Conservation (phyloP, 2,113 vertebrate species). For the Lagopus leucura region DNA sequence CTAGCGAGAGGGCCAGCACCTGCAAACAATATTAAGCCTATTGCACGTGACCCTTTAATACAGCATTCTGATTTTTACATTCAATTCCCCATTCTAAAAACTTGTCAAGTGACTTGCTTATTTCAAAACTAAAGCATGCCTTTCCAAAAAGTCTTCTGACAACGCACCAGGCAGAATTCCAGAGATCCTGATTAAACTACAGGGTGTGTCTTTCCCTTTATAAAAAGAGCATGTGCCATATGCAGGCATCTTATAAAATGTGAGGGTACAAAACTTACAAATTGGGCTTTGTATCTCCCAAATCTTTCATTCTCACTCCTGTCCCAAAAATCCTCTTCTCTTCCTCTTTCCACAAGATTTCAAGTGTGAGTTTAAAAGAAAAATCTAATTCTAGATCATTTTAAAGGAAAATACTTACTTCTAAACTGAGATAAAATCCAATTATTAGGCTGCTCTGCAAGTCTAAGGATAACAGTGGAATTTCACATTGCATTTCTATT, state of each 20-base stretch:
- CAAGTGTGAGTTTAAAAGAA: background rate
- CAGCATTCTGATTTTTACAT: conserved; percentile 1
- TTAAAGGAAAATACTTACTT: background rate
- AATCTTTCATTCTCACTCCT: background rate
- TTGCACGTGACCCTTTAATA: background rate
- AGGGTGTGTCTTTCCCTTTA: conserved; percentile 12
- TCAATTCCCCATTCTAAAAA: conserved; percentile 38
- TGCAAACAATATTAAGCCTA: conserved; percentile 30
- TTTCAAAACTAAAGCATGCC: conserved; percentile 18
- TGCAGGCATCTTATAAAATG: conserved; percentile 31
- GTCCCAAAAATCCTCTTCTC: background rate
- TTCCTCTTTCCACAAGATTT: background rate
- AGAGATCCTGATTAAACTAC: conserved; percentile 39
- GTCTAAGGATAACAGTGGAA: background rate
- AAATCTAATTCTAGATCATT: background rate
- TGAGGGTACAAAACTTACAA: conserved; percentile 31
- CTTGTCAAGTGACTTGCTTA: background rate
- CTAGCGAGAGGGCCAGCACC: background rate
- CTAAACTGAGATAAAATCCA: background rate
- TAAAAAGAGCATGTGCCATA: conserved; percentile 52
- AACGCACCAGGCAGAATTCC: conserved; percentile 34
- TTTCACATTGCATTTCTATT: background rate
- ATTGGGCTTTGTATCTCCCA: conserved; percentile 5
- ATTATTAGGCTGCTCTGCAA: background rate
- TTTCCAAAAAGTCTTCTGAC: conserved; percentile 44